These are phyloP conservation scores for Psittacula derbiana DNA, from an alignment of 2,797 vertebrate genomes.

Conservation along the genomic window DNA sequence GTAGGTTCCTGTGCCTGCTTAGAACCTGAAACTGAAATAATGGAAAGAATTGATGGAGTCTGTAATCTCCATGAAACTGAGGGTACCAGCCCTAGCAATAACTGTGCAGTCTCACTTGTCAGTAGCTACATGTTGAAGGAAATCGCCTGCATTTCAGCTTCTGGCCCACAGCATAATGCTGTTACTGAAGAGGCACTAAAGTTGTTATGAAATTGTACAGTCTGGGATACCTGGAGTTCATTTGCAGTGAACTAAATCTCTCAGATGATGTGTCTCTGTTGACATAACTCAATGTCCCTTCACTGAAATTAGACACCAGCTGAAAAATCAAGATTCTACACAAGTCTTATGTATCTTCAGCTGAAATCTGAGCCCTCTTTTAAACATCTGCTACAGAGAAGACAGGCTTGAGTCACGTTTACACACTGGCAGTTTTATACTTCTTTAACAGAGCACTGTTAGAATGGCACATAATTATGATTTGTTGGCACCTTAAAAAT, in stretches of 20 bases:
- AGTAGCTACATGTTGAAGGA: not conserved
- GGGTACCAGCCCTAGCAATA: not conserved
- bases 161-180: not conserved
- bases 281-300: not conserved
- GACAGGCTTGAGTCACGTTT: not conserved
- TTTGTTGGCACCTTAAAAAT: not conserved
- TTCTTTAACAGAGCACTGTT: not conserved
- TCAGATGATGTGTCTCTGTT: not conserved
- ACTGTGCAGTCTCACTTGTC: not conserved
- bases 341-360: rapidly evolving
- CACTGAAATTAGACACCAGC: not conserved
- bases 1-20: rapidly evolving
- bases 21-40: not conserved
- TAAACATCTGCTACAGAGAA: not conserved
- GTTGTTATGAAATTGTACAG: not conserved
- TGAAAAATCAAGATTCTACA: not conserved
- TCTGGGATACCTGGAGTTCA: not conserved
- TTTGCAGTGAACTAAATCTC: not conserved
- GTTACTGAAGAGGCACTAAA: not conserved
- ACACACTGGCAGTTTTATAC: not conserved
- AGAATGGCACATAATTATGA: not conserved
- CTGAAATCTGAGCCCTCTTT: not conserved
- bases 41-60: not conserved
- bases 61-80: not conserved
- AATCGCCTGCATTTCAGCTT: not conserved